Evolutionary conservation across 2,888 invertebrate genomes (phyloP), one percentile per base, ranked within the genome.

Genomic region (Pristionchus fissidentatus): DNA sequence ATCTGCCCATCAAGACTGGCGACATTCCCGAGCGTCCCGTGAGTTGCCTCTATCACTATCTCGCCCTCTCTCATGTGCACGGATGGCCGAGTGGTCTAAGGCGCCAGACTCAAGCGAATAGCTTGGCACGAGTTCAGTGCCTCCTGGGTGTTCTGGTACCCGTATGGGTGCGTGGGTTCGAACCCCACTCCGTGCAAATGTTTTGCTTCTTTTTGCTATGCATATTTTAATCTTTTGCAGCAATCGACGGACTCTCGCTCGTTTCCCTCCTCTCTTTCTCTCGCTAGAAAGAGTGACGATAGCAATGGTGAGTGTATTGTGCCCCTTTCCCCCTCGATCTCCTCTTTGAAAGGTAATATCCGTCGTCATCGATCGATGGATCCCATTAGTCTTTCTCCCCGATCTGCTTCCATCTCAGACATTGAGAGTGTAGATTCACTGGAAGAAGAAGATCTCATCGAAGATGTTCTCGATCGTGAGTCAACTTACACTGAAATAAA

Each of bases 71-170:
- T 7, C 38, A 46, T 19, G 22, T 52, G 85, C 84, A 84, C 84
- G 87, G 88, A 87, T 91, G 92, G 92, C 92, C 92, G 92, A 92
- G 92, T 90, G 92, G 92, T 92, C 92, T 92, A 92, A 92, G 92
- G 92, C 92, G 92, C 92, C 92, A 92, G 92, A 92, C 92, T 92
- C 92, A 92, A 92, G 92, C 87, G 84, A 52, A 4, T 10, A 81
- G 81, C 81, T 81, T 81, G 49, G 62, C 66, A 32, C 81, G 81
- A 81, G 81, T 81, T 81, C 81, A 66, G 66, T 81, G 81, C 81
- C 60, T 49, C 49, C 66, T 81, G 81, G 52, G 81, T 62, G 62
- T 81, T 81, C 81, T 81, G 81, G 73, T 83, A 83, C 55, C 73
- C 73, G 70, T 73, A 83, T 43, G 57, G 83, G 73, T 70, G 70